phyloP scores from a whole-genome alignment of 2,888 invertebrate genomes.

The Tanypteryx hageni region DNA sequence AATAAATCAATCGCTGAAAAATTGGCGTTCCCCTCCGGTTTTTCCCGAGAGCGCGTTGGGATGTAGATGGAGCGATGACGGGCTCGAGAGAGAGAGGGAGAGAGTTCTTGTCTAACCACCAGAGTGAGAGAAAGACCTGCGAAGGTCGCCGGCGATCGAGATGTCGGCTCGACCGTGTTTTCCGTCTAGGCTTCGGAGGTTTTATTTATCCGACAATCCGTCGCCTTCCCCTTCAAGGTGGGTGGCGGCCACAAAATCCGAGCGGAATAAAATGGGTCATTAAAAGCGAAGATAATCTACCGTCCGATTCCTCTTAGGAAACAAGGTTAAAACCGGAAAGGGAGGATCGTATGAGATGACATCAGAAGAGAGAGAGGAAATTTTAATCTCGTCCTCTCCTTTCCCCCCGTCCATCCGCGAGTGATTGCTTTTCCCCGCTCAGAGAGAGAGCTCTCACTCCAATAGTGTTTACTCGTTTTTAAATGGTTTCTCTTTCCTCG shows the following conservation, averaged over 20 bases:
- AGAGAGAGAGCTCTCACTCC: too few species aligned
- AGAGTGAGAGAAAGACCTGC: too few species aligned
- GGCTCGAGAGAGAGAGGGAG: neutral
- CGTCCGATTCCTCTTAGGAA: neutral
- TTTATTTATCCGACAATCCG: neutral
- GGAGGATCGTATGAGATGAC: neutral
- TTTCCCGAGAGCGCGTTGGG: neutral
- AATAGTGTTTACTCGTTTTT: neutral
- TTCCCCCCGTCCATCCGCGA: neutral
- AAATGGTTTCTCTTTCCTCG: neutral
- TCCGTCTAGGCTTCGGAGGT: neutral
- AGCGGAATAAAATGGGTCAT: conserved; percentile 16
- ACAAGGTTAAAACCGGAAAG: neutral
- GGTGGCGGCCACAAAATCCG: neutral
- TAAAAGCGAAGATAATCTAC: neutral
- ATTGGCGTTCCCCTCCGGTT: neutral
- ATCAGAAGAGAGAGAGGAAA: neutral
- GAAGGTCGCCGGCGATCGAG: too few species aligned
- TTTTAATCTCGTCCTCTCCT: neutral
- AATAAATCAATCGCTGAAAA: conserved; percentile 21
- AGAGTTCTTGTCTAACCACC: neutral
- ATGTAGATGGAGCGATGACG: neutral
- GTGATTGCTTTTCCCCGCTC: neutral
- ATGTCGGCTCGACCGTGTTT: neutral
- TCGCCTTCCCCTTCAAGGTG: neutral